Percentiles rank a stretch among this genome's conserved stretches.
Evolutionary conservation across 2,888 invertebrate species (phyloP).

Genomic region (Hemistola chrysoprasaria): DNA sequence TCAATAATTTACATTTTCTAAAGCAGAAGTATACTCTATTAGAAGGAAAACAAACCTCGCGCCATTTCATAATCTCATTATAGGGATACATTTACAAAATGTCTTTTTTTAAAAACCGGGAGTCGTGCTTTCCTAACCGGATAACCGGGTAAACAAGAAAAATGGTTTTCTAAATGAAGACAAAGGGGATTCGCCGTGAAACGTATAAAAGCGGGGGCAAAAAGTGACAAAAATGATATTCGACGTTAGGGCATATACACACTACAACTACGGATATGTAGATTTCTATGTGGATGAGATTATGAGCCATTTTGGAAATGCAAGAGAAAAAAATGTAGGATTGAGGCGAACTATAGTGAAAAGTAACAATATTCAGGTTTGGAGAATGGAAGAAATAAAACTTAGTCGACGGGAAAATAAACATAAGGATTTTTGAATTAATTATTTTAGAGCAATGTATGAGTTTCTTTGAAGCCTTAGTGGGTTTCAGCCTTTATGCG

Average conservation of each 20-base stretch:
- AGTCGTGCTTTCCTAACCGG: conserved; percentile 37
- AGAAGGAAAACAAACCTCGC: conserved; percentile 9
- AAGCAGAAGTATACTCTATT: conserved; percentile 14
- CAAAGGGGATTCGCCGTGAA: conserved; percentile 49
- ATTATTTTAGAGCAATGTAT: no score
- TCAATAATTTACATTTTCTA: conserved; percentile 15
- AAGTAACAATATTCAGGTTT: no score
- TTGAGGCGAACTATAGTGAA: no score
- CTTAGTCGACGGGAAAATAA: no score
- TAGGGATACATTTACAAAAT: conserved; percentile 21
- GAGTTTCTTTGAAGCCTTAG: neutral
- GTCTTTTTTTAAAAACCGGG: conserved; percentile 27
- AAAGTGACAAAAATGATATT: conserved; percentile 57
- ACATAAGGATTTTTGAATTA: no score
- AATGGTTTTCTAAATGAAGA: conserved; percentile 66
- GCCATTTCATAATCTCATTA: conserved; percentile 24
- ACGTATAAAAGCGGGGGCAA: conserved; percentile 41
- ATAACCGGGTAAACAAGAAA: conserved; percentile 62
- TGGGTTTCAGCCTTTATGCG: conserved; percentile 6
- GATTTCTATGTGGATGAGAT: no score
- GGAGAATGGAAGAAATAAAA: no score
- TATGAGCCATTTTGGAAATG: no score
- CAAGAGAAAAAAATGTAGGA: no score
- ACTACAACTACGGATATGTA: no score
- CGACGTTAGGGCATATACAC: conserved; percentile 37